These are phyloP conservation scores for Merops nubicus DNA, from an alignment of 2,113 vertebrate genomes.

Conservation along the genomic window DNA sequence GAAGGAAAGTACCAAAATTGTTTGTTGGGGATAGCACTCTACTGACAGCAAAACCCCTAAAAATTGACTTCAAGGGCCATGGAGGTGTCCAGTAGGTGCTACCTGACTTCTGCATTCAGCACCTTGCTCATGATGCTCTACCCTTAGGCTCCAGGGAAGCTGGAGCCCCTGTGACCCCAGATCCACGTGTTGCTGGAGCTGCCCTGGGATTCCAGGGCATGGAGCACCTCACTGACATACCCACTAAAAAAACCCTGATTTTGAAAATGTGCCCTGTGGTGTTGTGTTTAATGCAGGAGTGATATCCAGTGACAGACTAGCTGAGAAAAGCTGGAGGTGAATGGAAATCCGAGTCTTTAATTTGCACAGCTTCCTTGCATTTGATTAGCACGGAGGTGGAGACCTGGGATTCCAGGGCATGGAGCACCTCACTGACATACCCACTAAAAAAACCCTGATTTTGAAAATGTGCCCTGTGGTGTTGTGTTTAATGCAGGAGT, in stretches of 20 bases:
- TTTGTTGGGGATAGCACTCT: neutral
- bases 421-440: neutral
- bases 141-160: neutral
- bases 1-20: neutral
- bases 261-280: neutral
- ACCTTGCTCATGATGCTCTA: neutral
- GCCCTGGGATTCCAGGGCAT: neutral
- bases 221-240: neutral
- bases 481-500: neutral
- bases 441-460: neutral
- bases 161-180: rapidly evolving
- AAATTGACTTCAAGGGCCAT: neutral
- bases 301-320: neutral
- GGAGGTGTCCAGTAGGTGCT: neutral
- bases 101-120: neutral
- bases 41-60: neutral
- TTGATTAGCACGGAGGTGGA: neutral
- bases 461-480: neutral
- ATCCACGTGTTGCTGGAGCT: neutral
- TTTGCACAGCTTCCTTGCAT: constrained; percentile 1
- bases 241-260: neutral
- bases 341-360: neutral
- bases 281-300: neutral
- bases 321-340: neutral
- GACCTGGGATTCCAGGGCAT: neutral